Conservation (phyloP, 2,113 vertebrate species). For the Gadus macrocephalus region DNA sequence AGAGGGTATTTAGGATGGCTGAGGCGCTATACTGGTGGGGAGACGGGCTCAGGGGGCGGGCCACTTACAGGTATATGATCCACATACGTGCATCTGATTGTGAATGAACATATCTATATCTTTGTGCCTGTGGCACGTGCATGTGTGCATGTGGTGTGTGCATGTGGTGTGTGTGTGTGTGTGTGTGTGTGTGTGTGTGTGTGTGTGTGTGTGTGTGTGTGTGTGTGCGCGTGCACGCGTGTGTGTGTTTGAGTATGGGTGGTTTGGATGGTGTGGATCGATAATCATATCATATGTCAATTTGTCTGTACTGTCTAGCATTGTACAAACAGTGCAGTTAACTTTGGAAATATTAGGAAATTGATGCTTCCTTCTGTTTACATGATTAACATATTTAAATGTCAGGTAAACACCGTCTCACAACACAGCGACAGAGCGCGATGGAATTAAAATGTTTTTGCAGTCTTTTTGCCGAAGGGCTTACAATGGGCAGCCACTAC, state of each 20-base stretch:
- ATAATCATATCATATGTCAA: not conserved
- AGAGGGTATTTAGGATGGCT: slow-evolving; percentile 60
- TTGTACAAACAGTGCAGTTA: not conserved
- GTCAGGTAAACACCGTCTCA: not conserved
- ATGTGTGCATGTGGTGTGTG: slow-evolving; percentile 4
- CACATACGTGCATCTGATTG: slow-evolving; percentile 19
- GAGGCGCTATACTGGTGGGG: slow-evolving; percentile 48
- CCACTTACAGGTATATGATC: slow-evolving; percentile 53
- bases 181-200: slow-evolving; percentile 1
- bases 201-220: not conserved
- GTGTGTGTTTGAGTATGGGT: slow-evolving; percentile 5
- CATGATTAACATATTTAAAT: too few relatives aligned
- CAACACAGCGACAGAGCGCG: not conserved
- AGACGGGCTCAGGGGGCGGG: slow-evolving; percentile 28
- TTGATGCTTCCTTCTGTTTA: not conserved
- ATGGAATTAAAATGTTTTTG: not conserved
- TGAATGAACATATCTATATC: not conserved
- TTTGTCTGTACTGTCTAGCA: not conserved
- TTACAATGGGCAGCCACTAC: slow-evolving; percentile 26
- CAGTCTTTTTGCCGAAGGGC: slow-evolving; percentile 22
- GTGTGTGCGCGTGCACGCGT: slow-evolving; percentile 10
- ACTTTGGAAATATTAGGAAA: not conserved
- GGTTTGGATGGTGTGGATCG: not conserved
- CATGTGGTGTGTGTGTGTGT: not conserved
- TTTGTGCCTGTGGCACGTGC: not conserved